phyloP scores from a whole-genome alignment of 2,113 vertebrate species.

The Phrynosoma blainvillii region DNA sequence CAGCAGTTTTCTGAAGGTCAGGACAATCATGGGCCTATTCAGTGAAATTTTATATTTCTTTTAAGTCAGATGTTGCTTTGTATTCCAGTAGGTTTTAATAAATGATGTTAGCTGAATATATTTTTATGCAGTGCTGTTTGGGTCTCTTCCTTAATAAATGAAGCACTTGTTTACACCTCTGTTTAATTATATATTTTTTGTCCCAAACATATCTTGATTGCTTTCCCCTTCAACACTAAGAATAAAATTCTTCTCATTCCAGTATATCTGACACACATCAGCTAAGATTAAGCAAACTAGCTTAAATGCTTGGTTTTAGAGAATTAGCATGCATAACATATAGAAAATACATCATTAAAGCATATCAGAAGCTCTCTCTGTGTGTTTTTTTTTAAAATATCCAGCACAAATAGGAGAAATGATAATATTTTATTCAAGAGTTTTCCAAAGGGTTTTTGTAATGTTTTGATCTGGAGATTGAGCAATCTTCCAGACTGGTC shows the following conservation, averaged over 20 bases:
- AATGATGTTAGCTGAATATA: background rate
- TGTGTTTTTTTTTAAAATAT: background rate
- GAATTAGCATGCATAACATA: conserved; percentile 36
- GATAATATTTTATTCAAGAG: background rate
- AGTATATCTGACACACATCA: conserved; percentile 42
- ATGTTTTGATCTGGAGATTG: background rate
- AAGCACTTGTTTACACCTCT: background rate
- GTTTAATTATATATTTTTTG: background rate
- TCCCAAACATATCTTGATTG: background rate
- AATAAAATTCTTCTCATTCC: background rate
- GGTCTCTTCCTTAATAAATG: background rate
- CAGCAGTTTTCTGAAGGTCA: background rate
- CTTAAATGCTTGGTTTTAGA: background rate
- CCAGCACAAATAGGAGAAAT: conserved; percentile 30
- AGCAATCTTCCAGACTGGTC: background rate
- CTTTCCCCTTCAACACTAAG: background rate
- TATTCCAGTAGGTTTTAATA: background rate
- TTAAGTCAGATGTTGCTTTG: background rate
- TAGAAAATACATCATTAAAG: conserved; percentile 29
- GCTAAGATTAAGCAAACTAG: conserved; percentile 41
- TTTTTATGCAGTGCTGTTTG: background rate
- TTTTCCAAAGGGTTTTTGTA: background rate
- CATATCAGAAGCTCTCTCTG: background rate
- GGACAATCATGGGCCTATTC: background rate
- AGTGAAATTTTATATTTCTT: background rate